Evolutionary conservation across 2,113 vertebrate genomes (phyloP).

Genomic region (Odontophorus gujanensis): DNA sequence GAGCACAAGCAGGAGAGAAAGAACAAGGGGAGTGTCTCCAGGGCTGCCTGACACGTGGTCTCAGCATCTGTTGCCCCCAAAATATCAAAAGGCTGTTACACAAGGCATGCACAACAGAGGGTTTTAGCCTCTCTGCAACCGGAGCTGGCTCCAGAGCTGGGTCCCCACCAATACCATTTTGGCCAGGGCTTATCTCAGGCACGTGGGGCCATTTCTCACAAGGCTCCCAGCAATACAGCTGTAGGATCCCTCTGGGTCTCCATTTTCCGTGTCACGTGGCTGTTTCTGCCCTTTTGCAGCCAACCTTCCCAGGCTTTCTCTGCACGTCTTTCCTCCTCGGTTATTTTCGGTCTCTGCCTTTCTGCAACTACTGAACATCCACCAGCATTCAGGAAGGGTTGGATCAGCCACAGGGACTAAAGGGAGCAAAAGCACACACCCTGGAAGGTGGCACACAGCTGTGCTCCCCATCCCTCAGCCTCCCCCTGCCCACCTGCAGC

Average conservation of each 20-base stretch:
- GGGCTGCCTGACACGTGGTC: slow-evolving; percentile 20
- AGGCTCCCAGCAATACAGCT: neutral
- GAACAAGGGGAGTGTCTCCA: neutral
- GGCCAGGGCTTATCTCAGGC: neutral
- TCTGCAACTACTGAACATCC: neutral
- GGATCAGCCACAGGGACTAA: neutral
- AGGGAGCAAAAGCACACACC: accelerated
- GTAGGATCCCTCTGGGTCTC: too few species aligned
- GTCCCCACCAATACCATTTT: neutral
- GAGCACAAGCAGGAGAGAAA: neutral
- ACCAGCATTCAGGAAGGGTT: neutral
- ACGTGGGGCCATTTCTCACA: neutral
- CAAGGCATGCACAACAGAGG: neutral
- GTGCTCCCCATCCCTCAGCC: neutral
- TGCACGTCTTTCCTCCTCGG: neutral
- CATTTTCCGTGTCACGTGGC: neutral
- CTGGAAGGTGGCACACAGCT: neutral
- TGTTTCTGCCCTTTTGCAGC: neutral
- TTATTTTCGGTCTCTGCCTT: neutral
- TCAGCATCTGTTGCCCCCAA: slow-evolving; percentile 36
- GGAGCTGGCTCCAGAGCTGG: neutral
- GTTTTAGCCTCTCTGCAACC: neutral
- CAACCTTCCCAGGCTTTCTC: neutral
- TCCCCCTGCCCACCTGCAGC: neutral
- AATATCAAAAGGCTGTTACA: neutral